phyloP scores from a whole-genome alignment of 2,797 vertebrate genomes.

The Scomberomorus guttatus region DNA sequence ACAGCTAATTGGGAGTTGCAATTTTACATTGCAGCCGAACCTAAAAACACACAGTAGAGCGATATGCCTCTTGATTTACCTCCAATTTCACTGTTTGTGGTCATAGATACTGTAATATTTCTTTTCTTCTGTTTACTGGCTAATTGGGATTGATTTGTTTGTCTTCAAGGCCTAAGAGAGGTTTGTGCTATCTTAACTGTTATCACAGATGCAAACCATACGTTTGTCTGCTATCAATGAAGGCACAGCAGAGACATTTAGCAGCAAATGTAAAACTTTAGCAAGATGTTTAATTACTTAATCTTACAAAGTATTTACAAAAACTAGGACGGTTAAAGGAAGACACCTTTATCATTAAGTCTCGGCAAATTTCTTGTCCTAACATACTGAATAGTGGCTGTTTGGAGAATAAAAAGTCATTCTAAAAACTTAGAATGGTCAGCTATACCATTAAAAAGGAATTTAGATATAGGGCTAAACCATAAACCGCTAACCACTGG shows the following conservation, averaged over 20 bases:
- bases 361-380: neutral
- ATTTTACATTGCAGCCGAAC: neutral
- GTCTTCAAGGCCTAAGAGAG: constrained; percentile 11
- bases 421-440: neutral
- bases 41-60: neutral
- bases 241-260: neutral
- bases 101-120: constrained; percentile 13
- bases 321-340: neutral
- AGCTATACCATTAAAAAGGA: neutral
- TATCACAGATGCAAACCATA: constrained; percentile 16
- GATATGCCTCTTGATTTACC: neutral
- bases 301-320: neutral
- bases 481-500: neutral
- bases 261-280: neutral
- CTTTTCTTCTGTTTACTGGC: neutral
- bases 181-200: constrained; percentile 14
- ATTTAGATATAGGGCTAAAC: neutral
- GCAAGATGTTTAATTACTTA: neutral
- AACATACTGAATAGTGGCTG: neutral
- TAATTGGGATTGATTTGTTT: constrained; percentile 56
- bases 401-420: neutral
- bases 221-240: neutral
- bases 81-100: constrained; percentile 8
- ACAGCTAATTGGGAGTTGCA: neutral
- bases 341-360: neutral